phyloP scores from a whole-genome alignment of 92 coral and sea anemone genomes.

The Phenganax stokvisi region DNA sequence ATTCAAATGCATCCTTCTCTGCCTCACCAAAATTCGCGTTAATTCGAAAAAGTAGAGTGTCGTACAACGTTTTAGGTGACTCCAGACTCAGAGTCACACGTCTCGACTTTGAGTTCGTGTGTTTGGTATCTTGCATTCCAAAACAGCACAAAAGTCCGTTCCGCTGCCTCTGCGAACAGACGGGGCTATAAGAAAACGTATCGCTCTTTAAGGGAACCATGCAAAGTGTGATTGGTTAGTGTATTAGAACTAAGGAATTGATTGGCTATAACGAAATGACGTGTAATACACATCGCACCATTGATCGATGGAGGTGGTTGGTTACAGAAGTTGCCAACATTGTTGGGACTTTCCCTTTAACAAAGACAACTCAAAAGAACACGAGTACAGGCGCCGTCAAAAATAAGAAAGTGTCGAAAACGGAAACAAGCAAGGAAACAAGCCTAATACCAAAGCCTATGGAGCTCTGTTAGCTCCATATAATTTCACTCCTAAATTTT shows the following conservation, averaged over 20 bases:
- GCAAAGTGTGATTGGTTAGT: not conserved
- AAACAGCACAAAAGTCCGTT: not conserved
- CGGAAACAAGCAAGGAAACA: too few species aligned
- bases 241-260: slow-evolving; percentile 23
- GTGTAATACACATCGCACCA: too few species aligned
- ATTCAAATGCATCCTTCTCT: slow-evolving; percentile 28
- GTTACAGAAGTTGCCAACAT: too few species aligned
- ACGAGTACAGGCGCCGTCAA: too few species aligned
- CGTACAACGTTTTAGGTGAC: slow-evolving; percentile 32
- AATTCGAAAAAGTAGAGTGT: slow-evolving; percentile 12
- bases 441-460: too few species aligned
- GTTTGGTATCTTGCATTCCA: slow-evolving; percentile 1
- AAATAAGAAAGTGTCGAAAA: too few species aligned
- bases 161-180: not conserved
- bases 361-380: too few species aligned
- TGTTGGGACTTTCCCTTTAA: too few species aligned
- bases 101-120: not conserved
- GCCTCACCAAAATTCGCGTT: slow-evolving; percentile 9
- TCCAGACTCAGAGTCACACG: slow-evolving; percentile 17
- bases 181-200: not conserved
- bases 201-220: not conserved
- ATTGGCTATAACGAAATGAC: too few species aligned
- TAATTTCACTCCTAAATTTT: too few species aligned
- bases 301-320: too few species aligned
- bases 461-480: too few species aligned